phyloP scores from a whole-genome alignment of 2,797 vertebrate genomes.

The Enteromius unitaeniatus region DNA sequence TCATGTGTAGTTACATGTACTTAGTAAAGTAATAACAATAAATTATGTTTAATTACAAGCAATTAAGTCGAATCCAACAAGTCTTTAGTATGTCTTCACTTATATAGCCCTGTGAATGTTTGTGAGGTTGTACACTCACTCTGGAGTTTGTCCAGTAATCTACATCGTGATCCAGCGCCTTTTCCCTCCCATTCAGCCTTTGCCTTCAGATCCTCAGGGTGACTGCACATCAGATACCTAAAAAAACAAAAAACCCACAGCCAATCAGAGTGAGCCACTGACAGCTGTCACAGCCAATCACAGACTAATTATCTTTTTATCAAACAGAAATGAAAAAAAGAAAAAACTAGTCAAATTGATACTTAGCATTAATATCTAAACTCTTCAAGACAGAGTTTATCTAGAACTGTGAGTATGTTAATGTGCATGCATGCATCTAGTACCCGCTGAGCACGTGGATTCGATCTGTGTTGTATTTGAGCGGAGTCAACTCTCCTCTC shows the following conservation, averaged over 20 bases:
- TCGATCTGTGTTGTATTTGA: constrained; percentile 98
- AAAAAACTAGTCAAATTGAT: background rate
- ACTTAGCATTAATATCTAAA: background rate
- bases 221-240: constrained; percentile 99
- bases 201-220: constrained; percentile 94
- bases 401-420: background rate
- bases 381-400: background rate
- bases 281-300: background rate
- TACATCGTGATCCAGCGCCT: constrained; percentile 91
- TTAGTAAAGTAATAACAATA: background rate
- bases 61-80: background rate
- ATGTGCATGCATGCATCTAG: constrained; percentile 20
- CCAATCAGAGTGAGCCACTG: constrained; percentile 42
- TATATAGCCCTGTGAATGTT: background rate
- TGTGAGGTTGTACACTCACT: constrained; percentile 80
- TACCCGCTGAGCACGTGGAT: constrained; percentile 99
- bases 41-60: background rate
- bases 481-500: constrained; percentile 94
- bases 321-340: background rate
- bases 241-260: constrained; percentile 19
- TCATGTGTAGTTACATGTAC: background rate
- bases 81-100: background rate
- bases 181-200: constrained; percentile 99
- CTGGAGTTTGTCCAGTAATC: constrained; percentile 96
- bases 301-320: background rate